A percentile compares a stretch with the other conserved stretches of the same genome.
Conservation (phyloP, 2,113 vertebrate species). For the Myodes glareolus region DNA sequence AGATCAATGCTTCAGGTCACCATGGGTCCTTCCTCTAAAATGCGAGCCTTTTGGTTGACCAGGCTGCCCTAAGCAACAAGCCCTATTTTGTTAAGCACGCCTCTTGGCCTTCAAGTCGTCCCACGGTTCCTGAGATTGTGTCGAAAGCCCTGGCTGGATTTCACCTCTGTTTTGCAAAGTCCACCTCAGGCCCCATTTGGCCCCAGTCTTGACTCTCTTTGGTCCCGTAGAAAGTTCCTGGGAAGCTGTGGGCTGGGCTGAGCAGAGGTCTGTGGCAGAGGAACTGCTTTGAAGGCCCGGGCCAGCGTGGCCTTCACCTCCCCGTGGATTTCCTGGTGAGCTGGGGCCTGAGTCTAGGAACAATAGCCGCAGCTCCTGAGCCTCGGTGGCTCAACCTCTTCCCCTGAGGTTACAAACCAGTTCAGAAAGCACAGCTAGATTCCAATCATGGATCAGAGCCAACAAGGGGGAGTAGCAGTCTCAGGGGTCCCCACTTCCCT, state of each 20-base stretch:
- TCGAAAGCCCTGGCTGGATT: neutral
- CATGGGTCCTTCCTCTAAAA: neutral
- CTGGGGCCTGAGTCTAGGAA: constrained; percentile 74
- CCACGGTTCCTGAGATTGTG: neutral
- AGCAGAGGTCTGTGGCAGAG: constrained; percentile 51
- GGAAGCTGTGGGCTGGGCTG: neutral
- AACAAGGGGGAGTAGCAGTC: neutral
- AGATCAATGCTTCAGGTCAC: neutral
- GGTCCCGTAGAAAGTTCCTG: constrained; percentile 22
- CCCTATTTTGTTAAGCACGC: neutral
- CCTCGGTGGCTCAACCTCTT: constrained; percentile 67
- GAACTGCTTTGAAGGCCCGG: constrained; percentile 75
- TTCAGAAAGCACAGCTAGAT: constrained; percentile 62
- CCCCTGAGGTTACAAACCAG: constrained; percentile 22
- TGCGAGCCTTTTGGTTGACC: neutral
- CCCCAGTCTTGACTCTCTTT: neutral
- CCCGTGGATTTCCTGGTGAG: constrained; percentile 85
- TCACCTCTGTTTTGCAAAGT: neutral
- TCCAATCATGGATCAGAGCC: constrained; percentile 54
- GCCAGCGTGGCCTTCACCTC: constrained; percentile 77
- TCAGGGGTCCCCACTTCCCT: accelerated
- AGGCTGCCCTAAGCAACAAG: neutral
- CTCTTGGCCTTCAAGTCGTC: neutral
- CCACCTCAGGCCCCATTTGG: neutral
- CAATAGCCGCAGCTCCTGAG: constrained; percentile 81